Conservation (phyloP, 2,113 vertebrate genomes). For the Psittacus erithacus region DNA sequence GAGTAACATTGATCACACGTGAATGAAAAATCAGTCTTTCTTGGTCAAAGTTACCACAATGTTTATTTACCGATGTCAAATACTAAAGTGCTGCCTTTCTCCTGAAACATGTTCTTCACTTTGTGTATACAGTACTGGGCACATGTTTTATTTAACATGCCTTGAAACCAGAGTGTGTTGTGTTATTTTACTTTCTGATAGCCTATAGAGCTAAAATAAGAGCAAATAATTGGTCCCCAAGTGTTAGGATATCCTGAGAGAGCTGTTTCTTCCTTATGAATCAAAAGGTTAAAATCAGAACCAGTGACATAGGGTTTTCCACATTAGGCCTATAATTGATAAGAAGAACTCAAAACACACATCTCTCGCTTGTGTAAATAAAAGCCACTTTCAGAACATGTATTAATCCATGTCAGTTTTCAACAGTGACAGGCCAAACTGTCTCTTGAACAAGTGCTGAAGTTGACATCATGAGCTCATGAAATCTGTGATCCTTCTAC, state of each 20-base stretch:
- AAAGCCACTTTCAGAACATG: neutral
- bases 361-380: neutral
- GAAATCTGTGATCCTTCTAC: neutral
- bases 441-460: neutral
- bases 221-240: neutral
- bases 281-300: neutral
- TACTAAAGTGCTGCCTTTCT: neutral
- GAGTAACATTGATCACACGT: neutral
- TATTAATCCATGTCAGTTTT: neutral
- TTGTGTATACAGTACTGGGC: neutral
- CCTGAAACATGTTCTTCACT: neutral
- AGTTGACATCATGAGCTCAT: neutral
- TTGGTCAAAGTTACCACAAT: neutral
- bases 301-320: neutral
- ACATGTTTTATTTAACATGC: neutral
- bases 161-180: neutral
- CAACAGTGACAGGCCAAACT: neutral
- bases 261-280: neutral
- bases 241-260: neutral
- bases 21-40: neutral
- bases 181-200: neutral
- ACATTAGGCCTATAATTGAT: neutral
- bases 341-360: neutral
- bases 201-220: neutral
- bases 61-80: neutral